Evolutionary conservation across 2,888 invertebrate species (phyloP).

Genomic region (Drosophila niveifrons): DNA sequence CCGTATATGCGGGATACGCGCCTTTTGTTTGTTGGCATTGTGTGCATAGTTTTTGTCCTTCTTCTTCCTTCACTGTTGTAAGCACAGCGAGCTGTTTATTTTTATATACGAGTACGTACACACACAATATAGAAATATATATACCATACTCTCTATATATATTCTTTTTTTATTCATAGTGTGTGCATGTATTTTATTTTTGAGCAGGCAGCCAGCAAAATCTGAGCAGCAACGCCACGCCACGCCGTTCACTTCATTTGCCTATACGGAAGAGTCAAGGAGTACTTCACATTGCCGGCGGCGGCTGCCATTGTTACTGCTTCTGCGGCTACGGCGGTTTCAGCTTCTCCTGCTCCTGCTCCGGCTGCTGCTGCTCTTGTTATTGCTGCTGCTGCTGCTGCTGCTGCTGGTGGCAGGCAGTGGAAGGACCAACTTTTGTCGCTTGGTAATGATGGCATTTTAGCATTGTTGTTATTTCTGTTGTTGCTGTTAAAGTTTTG

Average conservation of each 20-base stretch:
- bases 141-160: constrained; percentile 3
- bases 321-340: constrained; percentile 41
- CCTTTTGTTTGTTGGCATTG: constrained; percentile 73
- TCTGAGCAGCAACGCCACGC: constrained; percentile 30
- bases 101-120: constrained; percentile 5
- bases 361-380: constrained; percentile 16
- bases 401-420: constrained; percentile 45
- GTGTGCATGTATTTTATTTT: constrained; percentile 57
- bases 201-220: constrained; percentile 44
- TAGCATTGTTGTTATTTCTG: constrained; percentile 67
- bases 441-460: constrained; percentile 82
- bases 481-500: constrained; percentile 70
- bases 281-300: constrained; percentile 67
- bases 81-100: constrained; percentile 26
- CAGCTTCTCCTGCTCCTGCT: constrained; percentile 27
- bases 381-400: constrained; percentile 19
- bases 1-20: constrained; percentile 64
- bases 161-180: constrained; percentile 28
- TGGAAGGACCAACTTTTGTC: constrained; percentile 81
- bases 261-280: constrained; percentile 77
- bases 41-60: constrained; percentile 60
- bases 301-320: constrained; percentile 63
- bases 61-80: constrained; percentile 36
- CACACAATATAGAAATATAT: too few relatives aligned
- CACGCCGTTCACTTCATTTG: constrained; percentile 76